Evolutionary conservation across 2,113 vertebrate genomes (phyloP), one percentile per base, ranked within the genome.

Genomic region (Aplodontia rufa): DNA sequence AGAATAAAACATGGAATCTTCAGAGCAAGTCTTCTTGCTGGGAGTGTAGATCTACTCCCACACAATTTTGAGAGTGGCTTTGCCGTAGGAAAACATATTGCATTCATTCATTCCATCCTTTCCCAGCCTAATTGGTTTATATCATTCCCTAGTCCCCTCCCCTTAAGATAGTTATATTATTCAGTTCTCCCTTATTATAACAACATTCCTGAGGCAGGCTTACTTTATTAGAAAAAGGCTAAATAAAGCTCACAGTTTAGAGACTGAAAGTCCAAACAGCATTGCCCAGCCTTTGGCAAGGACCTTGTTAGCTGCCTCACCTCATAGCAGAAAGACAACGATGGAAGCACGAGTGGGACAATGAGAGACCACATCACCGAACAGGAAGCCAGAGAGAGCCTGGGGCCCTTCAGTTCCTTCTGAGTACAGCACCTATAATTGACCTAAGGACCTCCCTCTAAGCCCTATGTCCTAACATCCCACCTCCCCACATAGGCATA

Each of bases 401-500:
- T 45, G 37, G 37, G 53, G 14, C 45, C 49, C 26, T 16, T 2
- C 5, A 53, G 28, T 69, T 37, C 49, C 22, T 92, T 47, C 24
- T 40, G 11, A 86, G 26, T 10, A 7, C 72, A 68, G 9, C 1
- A n/a, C n/a, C n/a, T n/a, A n/a, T n/a, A n/a, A n/a, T n/a, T n/a
- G n/a, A n/a, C n/a, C n/a, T n/a, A 35, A 37, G 60, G 22, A 51
- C 49, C 42, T 78, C 10, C 22, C 17, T n/a, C 37, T n/a, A 28
- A 19, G 30, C 37, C 37, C 40, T 16, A 5, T 20, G 28, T 9
- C 20, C 24, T 45, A 35, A 35, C 42, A 5, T 47, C 22, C 42
- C 3, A 28, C 11, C 8, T 26, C 13, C 42, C 14, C 1, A 6
- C 19, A 40, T 14, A 60, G 66, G 4, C 3, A 9, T 0, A 3